Conservation (phyloP, 2,113 vertebrate genomes). For the Pelmatolapia mariae region DNA sequence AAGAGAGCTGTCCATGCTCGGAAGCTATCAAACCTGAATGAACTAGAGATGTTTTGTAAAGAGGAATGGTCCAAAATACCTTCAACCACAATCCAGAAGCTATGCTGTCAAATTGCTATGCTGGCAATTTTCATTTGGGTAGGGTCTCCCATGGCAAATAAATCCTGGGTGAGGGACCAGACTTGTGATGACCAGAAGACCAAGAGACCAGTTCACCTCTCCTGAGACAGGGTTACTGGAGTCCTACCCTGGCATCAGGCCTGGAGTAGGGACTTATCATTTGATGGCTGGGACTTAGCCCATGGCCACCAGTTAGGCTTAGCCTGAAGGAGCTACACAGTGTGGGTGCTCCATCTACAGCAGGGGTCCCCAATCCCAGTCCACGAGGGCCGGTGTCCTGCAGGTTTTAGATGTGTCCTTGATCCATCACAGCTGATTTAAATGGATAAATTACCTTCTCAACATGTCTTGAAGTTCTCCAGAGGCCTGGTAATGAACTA, state of each 20-base stretch:
- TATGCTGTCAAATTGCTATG: neutral
- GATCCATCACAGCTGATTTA: no score
- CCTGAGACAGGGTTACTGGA: rapidly evolving
- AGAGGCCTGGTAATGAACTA: no score
- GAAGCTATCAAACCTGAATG: no score
- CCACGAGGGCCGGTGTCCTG: no score
- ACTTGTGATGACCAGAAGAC: neutral
- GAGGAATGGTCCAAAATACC: no score
- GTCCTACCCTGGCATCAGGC: neutral
- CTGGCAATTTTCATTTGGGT: neutral
- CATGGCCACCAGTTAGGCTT: neutral
- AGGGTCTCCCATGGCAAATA: neutral
- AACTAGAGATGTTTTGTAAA: no score
- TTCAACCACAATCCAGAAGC: no score
- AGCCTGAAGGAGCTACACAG: rapidly evolving
- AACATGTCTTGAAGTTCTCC: no score
- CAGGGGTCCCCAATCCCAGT: no score
- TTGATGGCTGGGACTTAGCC: neutral
- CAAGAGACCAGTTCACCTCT: neutral
- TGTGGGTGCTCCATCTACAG: neutral
- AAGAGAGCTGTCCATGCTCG: no score
- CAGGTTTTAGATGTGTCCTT: no score
- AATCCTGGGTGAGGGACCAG: neutral
- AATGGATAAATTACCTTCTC: no score
- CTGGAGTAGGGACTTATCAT: neutral